Evolutionary conservation across 2,888 invertebrate species (phyloP).

Genomic region (Malachius bipustulatus): DNA sequence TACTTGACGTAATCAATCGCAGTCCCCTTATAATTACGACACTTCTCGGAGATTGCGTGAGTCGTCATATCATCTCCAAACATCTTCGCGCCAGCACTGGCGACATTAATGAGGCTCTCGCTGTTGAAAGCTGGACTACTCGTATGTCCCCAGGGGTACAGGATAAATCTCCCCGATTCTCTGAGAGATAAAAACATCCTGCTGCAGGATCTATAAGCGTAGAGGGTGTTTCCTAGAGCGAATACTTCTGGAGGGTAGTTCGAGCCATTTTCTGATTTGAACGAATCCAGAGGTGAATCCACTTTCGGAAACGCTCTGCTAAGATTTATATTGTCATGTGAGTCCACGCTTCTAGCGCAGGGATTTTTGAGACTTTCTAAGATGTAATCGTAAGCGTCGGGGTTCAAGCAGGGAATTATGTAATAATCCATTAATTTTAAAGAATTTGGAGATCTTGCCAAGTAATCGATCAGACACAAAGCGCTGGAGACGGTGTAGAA

Average conservation of each 20-base stretch:
- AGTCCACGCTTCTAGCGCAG: no score
- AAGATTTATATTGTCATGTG: no score
- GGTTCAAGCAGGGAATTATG: not conserved
- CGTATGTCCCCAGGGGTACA: not conserved
- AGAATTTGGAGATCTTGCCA: not conserved
- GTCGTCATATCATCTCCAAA: not conserved
- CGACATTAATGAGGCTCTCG: not conserved
- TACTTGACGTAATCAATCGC: not conserved
- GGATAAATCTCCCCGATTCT: not conserved
- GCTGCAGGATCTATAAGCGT: not conserved
- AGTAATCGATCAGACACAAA: slow-evolving; percentile 1
- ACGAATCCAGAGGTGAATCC: no score
- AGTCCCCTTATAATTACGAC: not conserved
- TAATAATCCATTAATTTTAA: not conserved
- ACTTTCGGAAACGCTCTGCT: no score
- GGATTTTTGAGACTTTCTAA: no score
- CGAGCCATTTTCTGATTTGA: no score
- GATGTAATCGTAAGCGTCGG: not conserved
- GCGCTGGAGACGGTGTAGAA: not conserved
- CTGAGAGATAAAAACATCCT: not conserved
- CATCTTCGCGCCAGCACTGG: not conserved
- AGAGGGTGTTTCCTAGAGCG: not conserved
- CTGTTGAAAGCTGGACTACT: not conserved
- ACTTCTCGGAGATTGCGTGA: not conserved
- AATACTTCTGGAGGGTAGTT: not conserved